Conservation (phyloP, 2,797 vertebrate genomes). For the Euthynnus affinis region DNA sequence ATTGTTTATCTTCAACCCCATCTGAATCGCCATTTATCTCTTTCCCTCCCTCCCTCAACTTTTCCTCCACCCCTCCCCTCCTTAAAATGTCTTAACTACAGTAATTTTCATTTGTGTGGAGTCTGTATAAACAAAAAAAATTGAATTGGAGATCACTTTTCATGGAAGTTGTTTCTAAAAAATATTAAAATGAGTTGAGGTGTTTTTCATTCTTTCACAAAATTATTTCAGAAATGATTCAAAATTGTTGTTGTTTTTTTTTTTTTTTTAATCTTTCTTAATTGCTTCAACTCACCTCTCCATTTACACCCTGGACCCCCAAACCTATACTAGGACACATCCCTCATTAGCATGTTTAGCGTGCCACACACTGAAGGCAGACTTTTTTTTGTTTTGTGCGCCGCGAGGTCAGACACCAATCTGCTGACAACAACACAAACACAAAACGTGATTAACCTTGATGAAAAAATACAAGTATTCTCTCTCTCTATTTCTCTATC, state of each 20-base stretch:
- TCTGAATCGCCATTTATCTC: conserved; percentile 31
- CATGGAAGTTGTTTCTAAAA: not conserved
- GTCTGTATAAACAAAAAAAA: not conserved
- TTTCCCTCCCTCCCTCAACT: conserved; percentile 9
- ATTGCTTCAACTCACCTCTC: not conserved
- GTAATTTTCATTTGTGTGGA: conserved; percentile 10
- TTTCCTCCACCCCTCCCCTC: conserved; percentile 4
- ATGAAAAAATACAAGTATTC: conserved; percentile 58
- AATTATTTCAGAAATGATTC: not conserved
- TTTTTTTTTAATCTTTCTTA: not conserved
- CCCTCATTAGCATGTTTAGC: conserved; percentile 73
- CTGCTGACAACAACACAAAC: conserved; percentile 81
- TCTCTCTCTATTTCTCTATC: conserved; percentile 50
- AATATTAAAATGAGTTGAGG: not conserved
- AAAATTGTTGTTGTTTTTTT: too few species aligned
- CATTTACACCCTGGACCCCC: conserved; percentile 1
- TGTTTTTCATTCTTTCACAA: not conserved
- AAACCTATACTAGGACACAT: not conserved
- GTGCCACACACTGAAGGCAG: conserved; percentile 25
- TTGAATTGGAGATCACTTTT: not conserved
- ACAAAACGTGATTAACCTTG: conserved; percentile 77
- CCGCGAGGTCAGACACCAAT: conserved; percentile 73
- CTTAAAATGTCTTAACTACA: conserved; percentile 40
- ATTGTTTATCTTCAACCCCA: conserved; percentile 39
- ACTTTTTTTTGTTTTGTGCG: conserved; percentile 41